These are phyloP conservation scores for Lamellibrachia satsuma DNA, from an alignment of 2,888 invertebrate genomes.

Conservation along the genomic window DNA sequence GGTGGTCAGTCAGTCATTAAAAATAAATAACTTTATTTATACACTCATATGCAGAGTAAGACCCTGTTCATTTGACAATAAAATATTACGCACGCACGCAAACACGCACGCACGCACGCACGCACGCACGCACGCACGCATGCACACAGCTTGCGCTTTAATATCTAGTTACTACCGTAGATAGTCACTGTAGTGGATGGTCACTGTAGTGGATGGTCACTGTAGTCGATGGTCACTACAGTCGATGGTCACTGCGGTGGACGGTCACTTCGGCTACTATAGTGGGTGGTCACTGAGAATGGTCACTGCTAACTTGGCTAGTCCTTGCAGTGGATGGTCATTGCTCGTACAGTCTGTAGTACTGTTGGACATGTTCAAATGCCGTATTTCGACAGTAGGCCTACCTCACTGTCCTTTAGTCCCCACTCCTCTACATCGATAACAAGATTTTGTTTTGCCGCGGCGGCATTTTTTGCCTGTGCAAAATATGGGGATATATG, in stretches of 20 bases:
- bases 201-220: neutral
- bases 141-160: neutral
- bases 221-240: neutral
- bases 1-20: too few relatives aligned
- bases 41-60: too few relatives aligned
- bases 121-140: too few relatives aligned
- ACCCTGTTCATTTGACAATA: too few relatives aligned
- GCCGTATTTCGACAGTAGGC: neutral
- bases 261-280: neutral
- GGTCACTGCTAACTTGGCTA: neutral
- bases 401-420: neutral
- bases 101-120: too few relatives aligned
- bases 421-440: neutral
- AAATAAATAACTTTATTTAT: too few relatives aligned
- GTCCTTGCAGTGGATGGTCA: neutral
- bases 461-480: neutral
- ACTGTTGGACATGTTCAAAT: neutral
- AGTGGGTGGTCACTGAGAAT: neutral
- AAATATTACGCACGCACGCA: too few relatives aligned
- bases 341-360: neutral
- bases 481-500: too few relatives aligned
- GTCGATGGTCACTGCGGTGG: neutral
- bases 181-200: neutral
- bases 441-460: neutral
- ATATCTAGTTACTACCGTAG: neutral